phyloP scores from a whole-genome alignment of 1,140 invertebrate species.

The Hylaeus anthracinus region DNA sequence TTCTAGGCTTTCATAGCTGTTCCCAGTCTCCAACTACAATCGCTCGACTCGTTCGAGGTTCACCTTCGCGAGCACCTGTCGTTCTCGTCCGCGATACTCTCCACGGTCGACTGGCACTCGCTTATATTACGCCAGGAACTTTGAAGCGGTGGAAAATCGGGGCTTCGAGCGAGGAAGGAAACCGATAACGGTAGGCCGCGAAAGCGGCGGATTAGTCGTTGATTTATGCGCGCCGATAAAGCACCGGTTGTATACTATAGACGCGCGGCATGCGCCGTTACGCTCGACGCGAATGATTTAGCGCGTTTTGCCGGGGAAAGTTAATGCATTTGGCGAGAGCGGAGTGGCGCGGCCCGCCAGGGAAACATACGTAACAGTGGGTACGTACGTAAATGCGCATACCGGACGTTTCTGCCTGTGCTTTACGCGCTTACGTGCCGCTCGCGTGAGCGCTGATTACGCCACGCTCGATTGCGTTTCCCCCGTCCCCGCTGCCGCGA shows the following conservation, averaged over 20 bases:
- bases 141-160: neutral
- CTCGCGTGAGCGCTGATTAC: neutral
- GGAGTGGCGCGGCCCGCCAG: neutral
- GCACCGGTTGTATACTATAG: conserved; percentile 18
- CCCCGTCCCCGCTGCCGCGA: neutral
- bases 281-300: conserved; percentile 39
- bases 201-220: conserved; percentile 62
- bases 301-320: conserved; percentile 23
- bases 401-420: conserved; percentile 4
- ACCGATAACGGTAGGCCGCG: conserved; percentile 35
- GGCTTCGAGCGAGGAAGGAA: neutral
- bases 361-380: neutral
- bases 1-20: no score
- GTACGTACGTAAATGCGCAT: neutral
- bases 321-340: conserved; percentile 15
- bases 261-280: conserved; percentile 14
- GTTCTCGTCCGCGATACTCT: neutral
- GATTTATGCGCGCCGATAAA: conserved; percentile 70
- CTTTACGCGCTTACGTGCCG: conserved; percentile 33
- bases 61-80: neutral
- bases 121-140: neutral
- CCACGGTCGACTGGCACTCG: neutral
- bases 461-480: conserved; percentile 5
- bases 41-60: no score
- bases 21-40: no score